Percentiles rank a stretch among this genome's conserved stretches.
Evolutionary conservation across 1,140 invertebrate genomes (phyloP).

Genomic region (Bradysia coprophila): DNA sequence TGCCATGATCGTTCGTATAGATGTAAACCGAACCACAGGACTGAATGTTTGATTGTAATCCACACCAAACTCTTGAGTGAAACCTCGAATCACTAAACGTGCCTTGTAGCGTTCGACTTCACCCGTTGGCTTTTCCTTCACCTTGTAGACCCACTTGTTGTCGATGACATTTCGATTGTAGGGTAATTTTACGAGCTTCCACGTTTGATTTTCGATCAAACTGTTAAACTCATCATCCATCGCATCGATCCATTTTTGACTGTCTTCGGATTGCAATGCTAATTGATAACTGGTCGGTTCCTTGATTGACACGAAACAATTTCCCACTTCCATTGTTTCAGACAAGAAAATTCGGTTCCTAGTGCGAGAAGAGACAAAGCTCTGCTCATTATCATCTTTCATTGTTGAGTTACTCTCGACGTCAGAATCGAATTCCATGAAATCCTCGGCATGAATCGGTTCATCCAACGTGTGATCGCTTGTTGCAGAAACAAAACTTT

Average conservation of each 20-base stretch:
- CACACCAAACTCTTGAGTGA: slow-evolving; percentile 13
- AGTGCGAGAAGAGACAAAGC: background rate
- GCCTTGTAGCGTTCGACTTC: slow-evolving; percentile 16
- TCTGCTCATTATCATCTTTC: background rate
- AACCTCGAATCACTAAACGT: slow-evolving; percentile 21
- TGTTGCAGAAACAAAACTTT: background rate
- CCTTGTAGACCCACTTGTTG: slow-evolving; percentile 15
- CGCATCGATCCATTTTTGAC: no score
- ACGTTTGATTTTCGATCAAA: slow-evolving; percentile 5
- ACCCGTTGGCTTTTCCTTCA: slow-evolving; percentile 7
- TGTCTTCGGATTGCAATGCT: no score
- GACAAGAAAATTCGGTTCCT: slow-evolving; percentile 1
- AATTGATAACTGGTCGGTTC: no score
- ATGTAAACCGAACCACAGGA: slow-evolving; percentile 8
- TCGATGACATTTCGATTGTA: slow-evolving; percentile 3
- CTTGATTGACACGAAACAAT: no score
- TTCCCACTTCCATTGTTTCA: no score
- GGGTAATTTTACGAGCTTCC: slow-evolving; percentile 4
- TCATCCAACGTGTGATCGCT: background rate
- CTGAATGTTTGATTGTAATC: slow-evolving; percentile 10
- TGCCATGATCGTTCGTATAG: slow-evolving; percentile 10
- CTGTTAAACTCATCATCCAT: slow-evolving; percentile 14
- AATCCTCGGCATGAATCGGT: background rate
- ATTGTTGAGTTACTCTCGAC: background rate
- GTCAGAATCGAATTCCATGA: background rate